These are phyloP conservation scores for Nemapogon koenigi DNA, from an alignment of 2,888 invertebrate species.

Conservation along the genomic window DNA sequence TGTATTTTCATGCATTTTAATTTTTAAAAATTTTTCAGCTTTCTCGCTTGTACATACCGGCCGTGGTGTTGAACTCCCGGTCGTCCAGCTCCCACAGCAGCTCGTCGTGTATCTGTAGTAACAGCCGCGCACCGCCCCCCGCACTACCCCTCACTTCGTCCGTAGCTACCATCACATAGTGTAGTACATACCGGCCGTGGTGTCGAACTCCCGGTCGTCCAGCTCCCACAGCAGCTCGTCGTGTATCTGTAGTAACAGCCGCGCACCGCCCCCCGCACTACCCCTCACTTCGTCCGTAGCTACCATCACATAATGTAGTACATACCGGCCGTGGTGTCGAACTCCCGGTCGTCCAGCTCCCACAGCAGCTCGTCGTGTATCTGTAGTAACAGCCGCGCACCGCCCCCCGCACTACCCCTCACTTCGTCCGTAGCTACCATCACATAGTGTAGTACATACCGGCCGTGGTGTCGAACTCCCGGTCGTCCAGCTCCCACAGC, in stretches of 20 bases:
- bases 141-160: slow-evolving; percentile 3
- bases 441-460: no score
- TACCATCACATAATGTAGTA: slow-evolving; percentile 55
- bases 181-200: slow-evolving; percentile 36
- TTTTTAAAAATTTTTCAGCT: no score
- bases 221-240: slow-evolving; percentile 62
- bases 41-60: no score
- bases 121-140: slow-evolving; percentile 23
- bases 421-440: no score
- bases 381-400: slow-evolving; percentile 40
- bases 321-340: slow-evolving; percentile 30
- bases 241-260: slow-evolving; percentile 54
- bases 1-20: no score
- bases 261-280: slow-evolving; percentile 18
- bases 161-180: slow-evolving; percentile 50
- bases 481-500: slow-evolving; percentile 44
- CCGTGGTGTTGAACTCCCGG: slow-evolving; percentile 24
- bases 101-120: slow-evolving; percentile 61
- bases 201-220: slow-evolving; percentile 19
- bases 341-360: slow-evolving; percentile 32
- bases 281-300: slow-evolving; percentile 20
- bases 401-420: slow-evolving; percentile 18
- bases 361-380: slow-evolving; percentile 61
- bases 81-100: slow-evolving; percentile 50
- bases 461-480: slow-evolving; percentile 25